Evolutionary conservation across 2,113 vertebrate species (phyloP), one percentile per base, ranked within the genome.

Genomic region (Tyrannus savana): DNA sequence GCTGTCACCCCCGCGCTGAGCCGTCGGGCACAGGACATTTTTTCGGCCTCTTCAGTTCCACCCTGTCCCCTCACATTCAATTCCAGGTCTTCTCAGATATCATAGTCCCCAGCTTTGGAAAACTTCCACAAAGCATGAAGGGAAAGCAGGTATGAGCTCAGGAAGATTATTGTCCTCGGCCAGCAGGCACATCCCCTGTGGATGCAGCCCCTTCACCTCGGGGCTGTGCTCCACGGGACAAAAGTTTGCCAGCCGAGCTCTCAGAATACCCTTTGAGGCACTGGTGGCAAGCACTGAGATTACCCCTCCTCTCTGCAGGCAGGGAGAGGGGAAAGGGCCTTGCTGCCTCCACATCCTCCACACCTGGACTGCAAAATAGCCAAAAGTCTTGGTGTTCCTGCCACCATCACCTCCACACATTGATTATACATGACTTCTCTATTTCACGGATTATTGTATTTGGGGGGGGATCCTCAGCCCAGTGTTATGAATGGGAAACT

Each of bases 171-270:
- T 59, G 44, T 13, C 31, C 59, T 12, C 3, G 3, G 23, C 46
- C 0, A 0, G 35, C 42, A 49, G 1, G 0, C 41, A 9, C 27
- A 31, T 14, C 2, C 11, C 10, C 18, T 23, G 7, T 0, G 0
- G 39, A 63, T 42, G 24, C 16, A 4, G 39, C 33, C 22, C 33
- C 22, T 56, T 42, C 1, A 0, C 7, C 60, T 9, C 9, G 22
- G 10, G 6, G 8, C 21, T 50, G 31, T 41, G 19, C 19, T 66
- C 23, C 14, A 41, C 7, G 14, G 17, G 31, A 55, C 27, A 35
- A 62, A 42, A 74, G 7, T 15, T 50, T 74, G 11, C 8, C 37
- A 35, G 35, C 10, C 0, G 0, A 13, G 50, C 1, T 2, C 24
- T 50, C 39, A 25, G 8, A 21, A 6, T 1, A 14, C 19, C 5